These are phyloP conservation scores for Acrocephalus scirpaceus DNA, from an alignment of 2,797 vertebrate species.

Conservation along the genomic window DNA sequence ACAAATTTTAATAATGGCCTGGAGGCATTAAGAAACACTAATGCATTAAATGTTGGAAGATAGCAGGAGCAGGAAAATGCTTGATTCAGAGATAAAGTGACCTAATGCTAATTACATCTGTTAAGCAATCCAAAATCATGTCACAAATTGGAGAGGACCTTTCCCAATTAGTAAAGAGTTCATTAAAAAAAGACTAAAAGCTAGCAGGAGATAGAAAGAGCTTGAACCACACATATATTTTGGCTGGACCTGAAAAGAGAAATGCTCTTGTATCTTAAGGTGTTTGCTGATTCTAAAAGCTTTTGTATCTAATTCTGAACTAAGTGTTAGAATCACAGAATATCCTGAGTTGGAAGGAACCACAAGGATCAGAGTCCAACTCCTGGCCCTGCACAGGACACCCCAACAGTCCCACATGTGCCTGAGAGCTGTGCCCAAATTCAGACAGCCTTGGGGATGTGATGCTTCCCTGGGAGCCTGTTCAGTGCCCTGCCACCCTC, in stretches of 20 bases:
- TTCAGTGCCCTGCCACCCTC: background rate
- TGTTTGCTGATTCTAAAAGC: background rate
- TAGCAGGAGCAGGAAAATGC: constrained; percentile 15
- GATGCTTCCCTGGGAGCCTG: background rate
- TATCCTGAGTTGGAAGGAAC: background rate
- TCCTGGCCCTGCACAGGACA: background rate
- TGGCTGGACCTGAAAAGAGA: background rate
- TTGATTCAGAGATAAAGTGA: constrained; percentile 51
- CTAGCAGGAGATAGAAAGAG: background rate
- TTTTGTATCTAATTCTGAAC: background rate
- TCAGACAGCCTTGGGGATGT: background rate
- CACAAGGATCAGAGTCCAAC: background rate
- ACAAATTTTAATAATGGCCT: constrained; percentile 25
- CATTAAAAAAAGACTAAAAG: constrained; percentile 37
- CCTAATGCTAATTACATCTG: constrained; percentile 61
- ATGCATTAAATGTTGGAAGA: constrained; percentile 45
- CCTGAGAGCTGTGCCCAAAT: background rate
- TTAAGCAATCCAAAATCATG: constrained; percentile 31
- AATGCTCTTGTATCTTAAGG: background rate
- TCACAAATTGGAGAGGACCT: constrained; percentile 31
- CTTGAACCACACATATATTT: background rate
- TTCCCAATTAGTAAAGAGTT: constrained; percentile 34
- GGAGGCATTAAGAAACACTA: constrained; percentile 16
- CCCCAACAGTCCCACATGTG: background rate
- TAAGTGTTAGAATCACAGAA: background rate